A percentile compares a stretch with the other conserved stretches of the same genome.
Evolutionary conservation across 2,113 vertebrate genomes (phyloP).

Genomic region (Fregetta grallaria): DNA sequence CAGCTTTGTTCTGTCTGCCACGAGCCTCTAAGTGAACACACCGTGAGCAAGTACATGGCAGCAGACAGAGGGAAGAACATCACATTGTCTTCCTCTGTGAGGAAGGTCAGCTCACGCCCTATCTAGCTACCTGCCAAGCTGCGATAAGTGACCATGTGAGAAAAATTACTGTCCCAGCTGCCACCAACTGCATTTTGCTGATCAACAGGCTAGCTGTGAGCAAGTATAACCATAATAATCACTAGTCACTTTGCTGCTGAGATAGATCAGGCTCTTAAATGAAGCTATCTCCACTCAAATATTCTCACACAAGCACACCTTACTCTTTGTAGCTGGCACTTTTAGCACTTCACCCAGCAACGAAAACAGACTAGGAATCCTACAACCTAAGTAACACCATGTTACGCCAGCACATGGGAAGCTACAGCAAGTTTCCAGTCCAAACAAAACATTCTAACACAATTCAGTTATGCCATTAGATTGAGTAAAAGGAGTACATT

Average conservation of each 20-base stretch:
- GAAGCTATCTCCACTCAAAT: not conserved
- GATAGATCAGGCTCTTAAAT: not conserved
- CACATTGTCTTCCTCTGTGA: accelerated
- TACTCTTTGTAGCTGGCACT: not conserved
- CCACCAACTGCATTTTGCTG: not conserved
- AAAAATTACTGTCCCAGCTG: not conserved
- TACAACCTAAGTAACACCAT: not conserved
- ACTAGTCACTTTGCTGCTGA: not conserved
- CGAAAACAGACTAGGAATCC: not conserved
- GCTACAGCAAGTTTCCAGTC: not conserved
- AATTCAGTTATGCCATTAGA: not conserved
- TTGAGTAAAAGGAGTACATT: not conserved
- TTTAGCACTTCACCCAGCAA: not conserved
- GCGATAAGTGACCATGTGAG: not conserved
- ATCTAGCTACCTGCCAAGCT: not conserved
- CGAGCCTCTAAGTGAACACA: not conserved
- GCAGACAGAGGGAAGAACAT: not conserved
- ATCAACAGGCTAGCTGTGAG: not conserved
- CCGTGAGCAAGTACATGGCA: accelerated
- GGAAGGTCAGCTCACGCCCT: not conserved
- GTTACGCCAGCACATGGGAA: not conserved
- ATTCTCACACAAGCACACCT: not conserved
- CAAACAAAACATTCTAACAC: not conserved
- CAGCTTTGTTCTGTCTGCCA: not conserved
- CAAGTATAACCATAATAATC: not conserved